Evolutionary conservation across 2,888 invertebrate genomes (phyloP).

Genomic region (Drosophila mulleri): DNA sequence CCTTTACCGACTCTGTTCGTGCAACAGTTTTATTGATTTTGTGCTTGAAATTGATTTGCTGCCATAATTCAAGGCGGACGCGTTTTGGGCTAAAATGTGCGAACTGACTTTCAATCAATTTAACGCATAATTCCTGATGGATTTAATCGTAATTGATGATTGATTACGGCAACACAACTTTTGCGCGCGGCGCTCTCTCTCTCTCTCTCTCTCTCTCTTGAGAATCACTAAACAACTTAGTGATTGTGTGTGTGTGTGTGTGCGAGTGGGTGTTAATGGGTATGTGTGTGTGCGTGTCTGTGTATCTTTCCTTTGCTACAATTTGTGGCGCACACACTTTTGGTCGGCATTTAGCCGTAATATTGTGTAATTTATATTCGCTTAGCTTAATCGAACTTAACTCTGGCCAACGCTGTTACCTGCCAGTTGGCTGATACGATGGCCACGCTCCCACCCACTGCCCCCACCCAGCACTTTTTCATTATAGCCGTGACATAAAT

Average conservation of each 20-base stretch:
- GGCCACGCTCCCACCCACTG: not conserved
- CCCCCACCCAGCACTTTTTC: conserved; percentile 28
- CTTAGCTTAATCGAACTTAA: conserved; percentile 69
- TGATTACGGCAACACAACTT: conserved; percentile 77
- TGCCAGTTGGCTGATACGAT: conserved; percentile 40
- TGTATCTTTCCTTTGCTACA: conserved; percentile 17
- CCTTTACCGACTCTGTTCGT: conserved; percentile 19
- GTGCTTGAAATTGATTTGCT: conserved; percentile 66
- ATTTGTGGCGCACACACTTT: conserved; percentile 50
- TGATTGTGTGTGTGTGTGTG: not conserved
- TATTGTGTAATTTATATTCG: conserved; percentile 82
- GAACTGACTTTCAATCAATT: conserved; percentile 83
- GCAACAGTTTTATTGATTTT: conserved; percentile 76
- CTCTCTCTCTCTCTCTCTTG: conserved; percentile 1
- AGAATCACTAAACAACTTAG: conserved; percentile 6
- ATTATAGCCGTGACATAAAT: conserved; percentile 65
- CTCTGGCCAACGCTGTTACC: conserved; percentile 19
- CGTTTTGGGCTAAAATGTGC: conserved; percentile 58
- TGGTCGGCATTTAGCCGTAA: conserved; percentile 71
- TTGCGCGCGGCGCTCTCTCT: conserved; percentile 14
- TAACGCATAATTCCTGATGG: conserved; percentile 84
- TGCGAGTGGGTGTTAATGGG: not conserved
- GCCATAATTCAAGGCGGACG: conserved; percentile 65
- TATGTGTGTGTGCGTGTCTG: conserved; percentile 14
- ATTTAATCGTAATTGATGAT: conserved; percentile 84